A percentile compares a stretch with the other conserved stretches of the same genome.
phyloP scores from a whole-genome alignment of 2,797 vertebrate genomes.

The Lutjanus argentimaculatus region DNA sequence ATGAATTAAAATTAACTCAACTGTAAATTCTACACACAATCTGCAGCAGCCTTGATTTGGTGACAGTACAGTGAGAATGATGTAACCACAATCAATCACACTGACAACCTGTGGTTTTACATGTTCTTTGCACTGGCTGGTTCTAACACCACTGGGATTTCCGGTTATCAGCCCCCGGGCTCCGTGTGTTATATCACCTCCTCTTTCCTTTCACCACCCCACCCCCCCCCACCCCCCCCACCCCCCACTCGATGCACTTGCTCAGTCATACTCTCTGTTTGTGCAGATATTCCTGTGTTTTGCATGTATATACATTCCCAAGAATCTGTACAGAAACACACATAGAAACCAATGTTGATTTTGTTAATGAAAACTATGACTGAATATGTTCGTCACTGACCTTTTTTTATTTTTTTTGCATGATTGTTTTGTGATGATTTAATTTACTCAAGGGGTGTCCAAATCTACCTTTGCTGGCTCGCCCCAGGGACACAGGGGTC shows the following conservation, averaged over 20 bases:
- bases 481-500: too few relatives aligned
- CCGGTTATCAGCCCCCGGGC: conserved; percentile 23
- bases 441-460: too few relatives aligned
- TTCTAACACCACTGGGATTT: conserved; percentile 41
- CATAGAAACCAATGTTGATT: neutral
- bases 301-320: neutral
- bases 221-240: too few relatives aligned
- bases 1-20: conserved; percentile 1
- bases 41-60: neutral
- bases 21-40: neutral
- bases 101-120: conserved; percentile 38
- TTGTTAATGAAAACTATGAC: too few relatives aligned
- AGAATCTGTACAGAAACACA: neutral
- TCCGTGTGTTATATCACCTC: conserved; percentile 37
- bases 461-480: too few relatives aligned
- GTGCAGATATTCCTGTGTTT: neutral
- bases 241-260: conserved; percentile 6
- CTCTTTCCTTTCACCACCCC: conserved; percentile 37
- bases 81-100: conserved; percentile 41
- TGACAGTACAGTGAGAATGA: conserved; percentile 23
- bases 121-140: conserved; percentile 15
- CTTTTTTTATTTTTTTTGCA: too few relatives aligned
- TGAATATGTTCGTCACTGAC: too few relatives aligned
- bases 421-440: too few relatives aligned
- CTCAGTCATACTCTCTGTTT: neutral